Base-by-base conservation (phyloP, 30 jellyfish, hydroid and myxozoan genomes). In the Cassiopea xamachana region DNA sequence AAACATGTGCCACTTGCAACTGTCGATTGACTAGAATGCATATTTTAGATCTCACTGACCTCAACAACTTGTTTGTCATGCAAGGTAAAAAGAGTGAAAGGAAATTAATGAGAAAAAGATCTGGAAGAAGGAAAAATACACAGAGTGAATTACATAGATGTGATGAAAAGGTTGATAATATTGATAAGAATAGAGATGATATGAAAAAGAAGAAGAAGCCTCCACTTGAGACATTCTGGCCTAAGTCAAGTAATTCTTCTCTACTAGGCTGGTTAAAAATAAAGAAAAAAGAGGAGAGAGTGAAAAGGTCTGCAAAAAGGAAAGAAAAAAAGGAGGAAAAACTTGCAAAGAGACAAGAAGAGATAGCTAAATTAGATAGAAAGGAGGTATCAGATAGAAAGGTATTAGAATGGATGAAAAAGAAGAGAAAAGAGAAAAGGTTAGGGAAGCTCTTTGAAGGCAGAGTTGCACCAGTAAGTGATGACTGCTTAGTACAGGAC, bases 361-460 rank as follows among this genome's bases (percentile, higher is more conserved):
- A 87, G 69, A 1, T 77, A 10, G 94, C 76, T 46, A 77, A 87
- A 48, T 8, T 71, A 43, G 76, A 89, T 50, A 45, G 83, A 51
- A 75, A 77, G 48, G 83, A 87, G 46, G 8, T 75, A 14, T 78
- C 94, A 1, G 82, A 78, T 17, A 47, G 62, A 50, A 78, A 76
- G 50, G 88, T 87, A 14, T 68, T 62, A n/a, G 84, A 75, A n/a
- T 87, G 94, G 94, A 87, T 87, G 89, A 60, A 18, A 70, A 19
- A 47, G 1, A 87, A 87, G 69, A 87, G 51, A 58, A 16, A 49
- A 16, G 92, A 86, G 43, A 61, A 55, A 44, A 50, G 43, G 61
- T 2, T 79, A 16, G 58, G 79, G 44, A 48, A 50, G 77, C 43
- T 47, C 12, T 85, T 80, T 17, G 71, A 70, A 12, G 39, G 60